phyloP scores from a whole-genome alignment of 2,113 vertebrate species.

The Rhinogobius similis region DNA sequence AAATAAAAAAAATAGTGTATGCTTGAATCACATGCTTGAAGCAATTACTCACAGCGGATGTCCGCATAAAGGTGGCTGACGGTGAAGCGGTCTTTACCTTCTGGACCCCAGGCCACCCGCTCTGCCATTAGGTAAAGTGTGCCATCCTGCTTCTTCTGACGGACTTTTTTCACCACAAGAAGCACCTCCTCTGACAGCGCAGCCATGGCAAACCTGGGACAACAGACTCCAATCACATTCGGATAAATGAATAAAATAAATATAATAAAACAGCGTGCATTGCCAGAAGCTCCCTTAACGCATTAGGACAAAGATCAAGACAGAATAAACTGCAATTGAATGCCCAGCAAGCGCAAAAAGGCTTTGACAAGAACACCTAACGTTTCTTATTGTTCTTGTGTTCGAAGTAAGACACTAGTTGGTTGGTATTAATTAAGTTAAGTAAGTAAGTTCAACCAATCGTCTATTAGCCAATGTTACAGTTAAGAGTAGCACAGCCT shows the following conservation, averaged over 20 bases:
- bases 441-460: conserved; percentile 43
- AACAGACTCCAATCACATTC: background rate
- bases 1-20: background rate
- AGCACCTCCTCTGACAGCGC: conserved; percentile 97
- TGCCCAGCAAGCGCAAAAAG: background rate
- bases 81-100: conserved; percentile 96
- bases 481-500: conserved; percentile 35
- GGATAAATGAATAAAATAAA: background rate
- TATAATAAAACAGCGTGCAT: background rate
- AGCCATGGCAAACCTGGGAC: conserved; percentile 81
- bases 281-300: background rate
- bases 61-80: conserved; percentile 96
- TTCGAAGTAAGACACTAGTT: background rate
- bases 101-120: conserved; percentile 94
- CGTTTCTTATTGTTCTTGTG: too few species aligned
- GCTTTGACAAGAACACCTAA: background rate
- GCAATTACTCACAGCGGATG: conserved; percentile 90
- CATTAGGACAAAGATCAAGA: background rate
- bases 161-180: conserved; percentile 94
- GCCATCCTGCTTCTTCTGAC: conserved; percentile 97
- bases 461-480: conserved; percentile 54
- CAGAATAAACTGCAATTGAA: background rate
- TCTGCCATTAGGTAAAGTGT: conserved; percentile 98
- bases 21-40: too few species aligned
- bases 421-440: background rate